Conservation (phyloP, 35 echinoderm and acorn worm species). For the Diadema setosum region DNA sequence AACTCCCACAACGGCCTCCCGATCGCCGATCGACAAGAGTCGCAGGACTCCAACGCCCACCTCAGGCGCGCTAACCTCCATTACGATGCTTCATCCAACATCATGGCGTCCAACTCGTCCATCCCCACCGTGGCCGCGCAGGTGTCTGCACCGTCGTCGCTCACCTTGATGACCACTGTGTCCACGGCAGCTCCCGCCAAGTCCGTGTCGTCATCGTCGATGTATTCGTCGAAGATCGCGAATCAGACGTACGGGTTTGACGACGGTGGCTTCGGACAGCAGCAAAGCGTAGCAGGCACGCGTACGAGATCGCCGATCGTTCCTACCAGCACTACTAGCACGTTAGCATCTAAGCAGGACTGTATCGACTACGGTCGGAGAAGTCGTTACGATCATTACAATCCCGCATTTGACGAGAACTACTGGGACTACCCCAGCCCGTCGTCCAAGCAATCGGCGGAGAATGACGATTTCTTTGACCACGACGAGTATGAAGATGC, state of each 20-base stretch:
- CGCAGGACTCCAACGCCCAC: neutral
- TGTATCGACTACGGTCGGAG: neutral
- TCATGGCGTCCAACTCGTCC: neutral
- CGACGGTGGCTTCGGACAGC: neutral
- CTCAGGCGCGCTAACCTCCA: neutral
- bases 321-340: neutral
- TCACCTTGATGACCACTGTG: neutral
- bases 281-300: neutral
- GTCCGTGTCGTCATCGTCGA: neutral
- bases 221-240: neutral
- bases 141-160: neutral
- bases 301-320: neutral
- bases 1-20: neutral
- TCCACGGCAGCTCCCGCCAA: neutral
- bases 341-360: neutral
- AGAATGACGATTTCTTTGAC: neutral
- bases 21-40: neutral
- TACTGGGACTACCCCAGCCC: neutral
- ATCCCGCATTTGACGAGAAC: neutral
- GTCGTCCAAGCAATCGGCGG: neutral
- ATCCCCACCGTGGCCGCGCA: neutral
- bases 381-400: neutral
- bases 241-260: neutral
- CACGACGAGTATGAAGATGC: too few species aligned
- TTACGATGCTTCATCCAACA: neutral